Conservation (phyloP, 2,113 vertebrate species). For the Columba livia region DNA sequence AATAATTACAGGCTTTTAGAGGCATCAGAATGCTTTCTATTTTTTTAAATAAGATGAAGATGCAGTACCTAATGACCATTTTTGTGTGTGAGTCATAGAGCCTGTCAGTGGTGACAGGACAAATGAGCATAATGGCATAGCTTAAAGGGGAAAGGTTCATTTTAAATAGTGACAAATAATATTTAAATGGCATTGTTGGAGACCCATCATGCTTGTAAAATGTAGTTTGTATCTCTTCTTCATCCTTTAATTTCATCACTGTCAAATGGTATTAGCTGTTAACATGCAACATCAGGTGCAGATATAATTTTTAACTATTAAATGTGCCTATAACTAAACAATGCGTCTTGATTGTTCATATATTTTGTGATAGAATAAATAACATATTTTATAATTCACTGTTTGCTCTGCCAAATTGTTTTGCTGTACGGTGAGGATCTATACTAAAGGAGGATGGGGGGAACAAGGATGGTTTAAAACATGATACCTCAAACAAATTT, state of each 20-base stretch:
- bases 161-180: constrained; percentile 91
- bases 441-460: not conserved
- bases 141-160: constrained; percentile 91
- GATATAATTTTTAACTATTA: constrained; percentile 83
- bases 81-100: constrained; percentile 96
- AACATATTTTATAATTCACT: constrained; percentile 61
- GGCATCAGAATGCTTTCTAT: constrained; percentile 93
- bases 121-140: constrained; percentile 97
- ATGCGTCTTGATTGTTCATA: constrained; percentile 76
- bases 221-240: constrained; percentile 85
- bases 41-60: constrained; percentile 93
- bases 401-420: constrained; percentile 44
- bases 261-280: constrained; percentile 82
- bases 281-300: constrained; percentile 84
- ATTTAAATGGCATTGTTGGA: constrained; percentile 95
- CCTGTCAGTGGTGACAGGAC: constrained; percentile 97
- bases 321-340: constrained; percentile 77
- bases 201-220: constrained; percentile 96
- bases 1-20: constrained; percentile 99
- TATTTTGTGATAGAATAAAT: constrained; percentile 60
- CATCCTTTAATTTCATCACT: constrained; percentile 85
- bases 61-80: constrained; percentile 98
- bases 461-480: constrained; percentile 36
- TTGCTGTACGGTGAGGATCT: constrained; percentile 33
- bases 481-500: constrained; percentile 50